Conservation (phyloP, 2,113 vertebrate species). For the Brachyhypopomus occidentalis region DNA sequence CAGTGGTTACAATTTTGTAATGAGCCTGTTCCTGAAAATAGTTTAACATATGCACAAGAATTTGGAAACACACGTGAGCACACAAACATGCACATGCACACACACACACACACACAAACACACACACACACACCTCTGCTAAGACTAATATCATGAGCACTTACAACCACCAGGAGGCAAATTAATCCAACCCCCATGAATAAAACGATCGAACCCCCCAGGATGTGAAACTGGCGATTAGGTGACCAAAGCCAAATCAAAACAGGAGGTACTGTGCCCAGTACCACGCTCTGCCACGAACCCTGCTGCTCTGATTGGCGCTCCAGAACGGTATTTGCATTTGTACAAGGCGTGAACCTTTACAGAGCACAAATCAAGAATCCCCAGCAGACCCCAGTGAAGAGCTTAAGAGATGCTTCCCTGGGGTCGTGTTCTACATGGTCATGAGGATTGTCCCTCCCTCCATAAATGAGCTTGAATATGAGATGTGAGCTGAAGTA, state of each 20-base stretch:
- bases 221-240: background rate
- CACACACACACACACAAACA: background rate
- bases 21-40: background rate
- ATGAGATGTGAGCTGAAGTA: constrained; percentile 19
- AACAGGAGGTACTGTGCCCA: background rate
- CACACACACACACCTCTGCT: background rate
- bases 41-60: background rate
- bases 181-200: background rate
- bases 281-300: background rate
- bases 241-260: background rate
- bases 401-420: background rate
- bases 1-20: background rate
- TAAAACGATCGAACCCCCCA: background rate
- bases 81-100: background rate
- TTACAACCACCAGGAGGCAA: background rate
- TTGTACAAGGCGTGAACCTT: background rate
- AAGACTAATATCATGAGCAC: background rate
- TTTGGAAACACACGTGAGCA: no score
- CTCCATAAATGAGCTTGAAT: constrained; percentile 5
- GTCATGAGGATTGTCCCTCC: background rate
- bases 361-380: background rate
- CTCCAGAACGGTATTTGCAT: background rate
- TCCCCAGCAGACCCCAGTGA: background rate
- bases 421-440: background rate
- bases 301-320: background rate